Percentiles rank a stretch among this genome's conserved stretches.
These are phyloP conservation scores for Andrena dorsata DNA, from an alignment of 2,888 invertebrate genomes.

Conservation along the genomic window DNA sequence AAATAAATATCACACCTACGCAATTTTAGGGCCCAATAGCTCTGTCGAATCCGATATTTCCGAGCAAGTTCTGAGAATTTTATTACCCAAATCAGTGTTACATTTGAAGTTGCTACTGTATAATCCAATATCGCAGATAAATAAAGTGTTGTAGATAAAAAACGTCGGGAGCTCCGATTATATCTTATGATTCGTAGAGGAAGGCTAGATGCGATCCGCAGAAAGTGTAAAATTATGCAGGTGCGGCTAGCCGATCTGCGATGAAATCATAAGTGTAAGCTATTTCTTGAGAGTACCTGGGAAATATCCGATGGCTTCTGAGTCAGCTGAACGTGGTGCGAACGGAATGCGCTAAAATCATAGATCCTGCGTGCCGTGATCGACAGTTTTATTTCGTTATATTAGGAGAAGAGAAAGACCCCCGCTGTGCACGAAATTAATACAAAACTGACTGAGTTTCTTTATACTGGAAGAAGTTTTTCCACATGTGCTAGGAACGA, in stretches of 20 bases:
- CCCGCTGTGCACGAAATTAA: too few relatives aligned
- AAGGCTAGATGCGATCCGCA: not conserved
- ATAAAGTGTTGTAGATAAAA: not conserved
- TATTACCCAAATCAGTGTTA: not conserved
- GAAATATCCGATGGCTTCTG: constrained; percentile 42
- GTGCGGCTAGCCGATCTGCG: constrained; percentile 15
- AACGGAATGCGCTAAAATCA: constrained; percentile 55
- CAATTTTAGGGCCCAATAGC: not conserved
- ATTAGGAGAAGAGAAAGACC: too few relatives aligned
- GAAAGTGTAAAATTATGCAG: constrained; percentile 18
- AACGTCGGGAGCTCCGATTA: not conserved
- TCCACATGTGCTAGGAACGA: too few relatives aligned
- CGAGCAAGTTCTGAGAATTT: not conserved
- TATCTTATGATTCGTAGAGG: not conserved
- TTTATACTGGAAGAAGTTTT: too few relatives aligned
- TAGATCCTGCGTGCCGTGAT: not conserved
- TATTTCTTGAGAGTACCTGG: not conserved
- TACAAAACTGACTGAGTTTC: too few relatives aligned
- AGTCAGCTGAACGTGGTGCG: constrained; percentile 39
- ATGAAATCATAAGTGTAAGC: constrained; percentile 18
- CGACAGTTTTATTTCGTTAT: too few relatives aligned
- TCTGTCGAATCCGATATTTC: not conserved
- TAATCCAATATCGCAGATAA: not conserved
- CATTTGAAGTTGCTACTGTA: not conserved
- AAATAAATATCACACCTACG: not conserved